phyloP scores from a whole-genome alignment of 2,888 invertebrate species.

The Abscondita cerata region DNA sequence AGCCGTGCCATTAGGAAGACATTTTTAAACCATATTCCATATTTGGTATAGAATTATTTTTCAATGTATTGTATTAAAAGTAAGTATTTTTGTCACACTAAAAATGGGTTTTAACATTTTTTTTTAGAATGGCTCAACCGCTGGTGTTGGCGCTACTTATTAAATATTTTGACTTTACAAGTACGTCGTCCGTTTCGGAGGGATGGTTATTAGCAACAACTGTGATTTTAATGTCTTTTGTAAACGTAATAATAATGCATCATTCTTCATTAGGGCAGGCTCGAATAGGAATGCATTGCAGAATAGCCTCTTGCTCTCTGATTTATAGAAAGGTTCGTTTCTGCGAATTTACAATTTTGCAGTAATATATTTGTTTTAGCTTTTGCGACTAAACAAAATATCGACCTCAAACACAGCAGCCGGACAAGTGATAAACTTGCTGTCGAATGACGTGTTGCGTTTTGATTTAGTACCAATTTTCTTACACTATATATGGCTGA shows the following conservation, averaged over 20 bases:
- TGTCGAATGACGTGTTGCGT: slow-evolving; percentile 85
- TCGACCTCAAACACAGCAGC: slow-evolving; percentile 83
- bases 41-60: slow-evolving; percentile 65
- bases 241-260: slow-evolving; percentile 70
- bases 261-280: slow-evolving; percentile 64
- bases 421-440: slow-evolving; percentile 82
- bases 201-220: slow-evolving; percentile 73
- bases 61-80: slow-evolving; percentile 67
- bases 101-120: background rate
- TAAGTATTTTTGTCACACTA: slow-evolving; percentile 48
- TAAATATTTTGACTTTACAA: slow-evolving; percentile 66
- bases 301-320: slow-evolving; percentile 81
- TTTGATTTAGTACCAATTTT: slow-evolving; percentile 76
- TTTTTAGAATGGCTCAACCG: slow-evolving; percentile 67
- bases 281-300: slow-evolving; percentile 77
- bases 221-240: slow-evolving; percentile 66
- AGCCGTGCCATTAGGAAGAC: slow-evolving; percentile 66
- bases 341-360: background rate
- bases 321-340: slow-evolving; percentile 78
- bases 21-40: slow-evolving; percentile 67
- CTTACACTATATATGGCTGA: slow-evolving; percentile 81
- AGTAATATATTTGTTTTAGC: slow-evolving; percentile 49
- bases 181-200: slow-evolving; percentile 59
- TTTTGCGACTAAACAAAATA: slow-evolving; percentile 68
- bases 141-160: slow-evolving; percentile 68